Base-by-base conservation (phyloP, 2,113 vertebrate species). In the Leptobrachium ailaonicum region DNA sequence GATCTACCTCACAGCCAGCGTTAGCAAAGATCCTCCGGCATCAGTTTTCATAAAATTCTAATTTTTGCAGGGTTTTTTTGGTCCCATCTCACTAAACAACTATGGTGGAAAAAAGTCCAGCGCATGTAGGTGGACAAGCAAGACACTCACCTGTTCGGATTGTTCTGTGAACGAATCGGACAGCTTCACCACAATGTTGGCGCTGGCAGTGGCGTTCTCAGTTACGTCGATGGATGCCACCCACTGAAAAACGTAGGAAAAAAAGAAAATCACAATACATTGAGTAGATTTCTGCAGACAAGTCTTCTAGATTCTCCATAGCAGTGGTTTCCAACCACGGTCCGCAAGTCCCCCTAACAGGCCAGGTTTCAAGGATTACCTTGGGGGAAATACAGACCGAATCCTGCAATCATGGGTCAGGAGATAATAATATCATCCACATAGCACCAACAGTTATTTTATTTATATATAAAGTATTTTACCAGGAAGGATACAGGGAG, bases 151-250 rank as follows among this genome's bases (percentile, higher is more conserved):
- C 97, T 98, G 95, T 68, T 93, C 94, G 0, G 96, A 95, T 84
- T 99, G 97, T 76, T 97, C 95, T 0, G 89, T 87, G 82, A 99
- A 98, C 0, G 90, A 95, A 2, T 96, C 96, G 0, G 88, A 91
- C 86, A 89, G 79, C 81, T 87, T 92, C 71, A 98, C 96, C 0
- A 96, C 79, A 10, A 99, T 90, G 43, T 80, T 97, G 11, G 93
- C 96, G 2, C 85, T 92, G 3, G 96, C 96, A 0, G 96, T 95
- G 62, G 95, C 94, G 6, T 96, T 98, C 70, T 95, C 92, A 4
- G 78, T 88, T 67, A 99, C 89, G 44, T 98, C 97, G 67, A 99
- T 93, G 77, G 92, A 94, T 44, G 93, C 94, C 2, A 99, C 97
- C 96, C 97, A 99, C 97, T 98, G 83, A 2, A 1, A 0, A 73